Base-by-base conservation (phyloP, 64 coral and sea anemone species). In the Dendrophyllia cribrosa region DNA sequence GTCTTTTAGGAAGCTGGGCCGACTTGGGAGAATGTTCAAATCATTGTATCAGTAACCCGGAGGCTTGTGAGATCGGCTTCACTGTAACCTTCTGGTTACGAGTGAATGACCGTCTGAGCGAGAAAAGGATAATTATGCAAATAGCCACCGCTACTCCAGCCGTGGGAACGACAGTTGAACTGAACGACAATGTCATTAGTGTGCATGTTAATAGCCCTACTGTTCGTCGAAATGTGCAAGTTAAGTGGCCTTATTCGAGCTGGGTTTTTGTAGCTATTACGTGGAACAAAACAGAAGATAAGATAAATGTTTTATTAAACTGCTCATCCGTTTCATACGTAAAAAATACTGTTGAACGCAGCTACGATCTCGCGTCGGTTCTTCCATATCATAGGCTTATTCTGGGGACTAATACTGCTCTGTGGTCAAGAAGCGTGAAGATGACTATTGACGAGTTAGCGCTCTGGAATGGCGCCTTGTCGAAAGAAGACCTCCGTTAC, bases 381-480 rank as follows among this genome's bases (percentile, higher is more conserved):
- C 90, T 87, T 1, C 59, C 91, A 2, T 67, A 69, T n/a, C 75
- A 91, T 22, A 83, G 53, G 50, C 78, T 99, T 24, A 91, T 85
- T 51, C 62, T 99, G 13, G 97, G 97, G 10, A 88, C 91, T 14
- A 77, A 94, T 46, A 79, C 91, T 16, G 66, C 89, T 51, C 71
- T 34, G 34, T 34, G 76, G 23, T 64, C 88, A 51, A 83, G 74
- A 45, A 93, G 86, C 45, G 87, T 74, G 8, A 76, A 82, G 61
- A 79, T 99, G 73, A 85, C 74, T 60, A 93, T 99, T 47, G 97
- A 99, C 44, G 97, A 99, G 51, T 58, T 99, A 15, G 97, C 91
- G 3, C 87, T 99, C 49, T 99, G 97, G 97, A 70, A 91, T 44
- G 53, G 34, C 16, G 66, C 80, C 14, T 69, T 99, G 53, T 59